Percentiles rank a stretch among this genome's conserved stretches.
These are phyloP conservation scores for Ceratosolen fusciceps DNA, from an alignment of 1,140 invertebrate species.

Conservation along the genomic window DNA sequence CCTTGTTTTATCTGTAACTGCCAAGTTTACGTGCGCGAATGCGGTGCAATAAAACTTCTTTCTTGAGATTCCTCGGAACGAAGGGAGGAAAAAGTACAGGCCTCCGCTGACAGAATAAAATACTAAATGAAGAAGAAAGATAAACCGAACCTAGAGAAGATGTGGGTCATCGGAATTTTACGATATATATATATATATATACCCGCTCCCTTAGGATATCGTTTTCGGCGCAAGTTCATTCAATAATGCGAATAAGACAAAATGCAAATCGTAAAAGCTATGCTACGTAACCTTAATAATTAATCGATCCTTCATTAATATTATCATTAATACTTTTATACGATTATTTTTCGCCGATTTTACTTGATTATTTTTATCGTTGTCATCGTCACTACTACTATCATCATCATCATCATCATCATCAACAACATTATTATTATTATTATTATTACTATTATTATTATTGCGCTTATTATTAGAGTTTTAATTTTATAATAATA, in stretches of 20 bases:
- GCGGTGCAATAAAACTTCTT: conserved; percentile 42
- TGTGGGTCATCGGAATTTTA: conserved; percentile 39
- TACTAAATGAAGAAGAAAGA: background rate
- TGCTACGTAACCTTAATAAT: conserved; percentile 35
- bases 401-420: conserved; percentile 3
- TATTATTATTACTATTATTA: background rate
- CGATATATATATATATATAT: too few relatives aligned
- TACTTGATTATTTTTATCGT: too few relatives aligned
- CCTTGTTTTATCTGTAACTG: conserved; percentile 36
- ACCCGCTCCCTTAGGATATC: conserved; percentile 36
- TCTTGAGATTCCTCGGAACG: conserved; percentile 25
- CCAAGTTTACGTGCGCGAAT: conserved; percentile 42
- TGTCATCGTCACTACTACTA: background rate
- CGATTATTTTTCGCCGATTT: too few relatives aligned
- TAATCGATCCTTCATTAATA: conserved; percentile 1
- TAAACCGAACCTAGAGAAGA: conserved; percentile 23
- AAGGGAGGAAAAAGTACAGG: conserved; percentile 22
- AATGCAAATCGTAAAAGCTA: conserved; percentile 7
- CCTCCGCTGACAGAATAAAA: conserved; percentile 35
- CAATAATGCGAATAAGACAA: background rate
- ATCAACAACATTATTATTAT: conserved; percentile 5
- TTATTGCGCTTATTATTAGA: background rate
- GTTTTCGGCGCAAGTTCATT: conserved; percentile 33
- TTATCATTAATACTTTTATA: conserved; percentile 2
- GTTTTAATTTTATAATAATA: background rate